A percentile compares a stretch with the other conserved stretches of the same genome.
Conservation (phyloP, 2,888 invertebrate species). For the Pyrocoelia pectoralis region DNA sequence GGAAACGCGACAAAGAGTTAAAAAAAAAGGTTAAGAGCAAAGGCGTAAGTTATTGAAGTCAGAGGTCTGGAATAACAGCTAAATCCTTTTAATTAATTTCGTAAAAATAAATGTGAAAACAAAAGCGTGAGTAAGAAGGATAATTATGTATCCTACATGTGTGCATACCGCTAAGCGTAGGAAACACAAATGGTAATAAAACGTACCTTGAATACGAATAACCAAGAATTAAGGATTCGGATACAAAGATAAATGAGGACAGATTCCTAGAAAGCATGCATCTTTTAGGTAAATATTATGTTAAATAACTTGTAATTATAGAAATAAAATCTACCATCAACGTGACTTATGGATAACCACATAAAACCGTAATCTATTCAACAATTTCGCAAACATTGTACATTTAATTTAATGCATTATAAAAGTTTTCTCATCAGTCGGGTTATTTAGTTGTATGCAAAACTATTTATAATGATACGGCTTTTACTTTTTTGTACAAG, state of each 20-base stretch:
- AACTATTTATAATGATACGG: neutral
- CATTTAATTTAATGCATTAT: neutral
- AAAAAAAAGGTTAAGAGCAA: neutral
- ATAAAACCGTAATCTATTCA: neutral
- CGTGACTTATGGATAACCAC: neutral
- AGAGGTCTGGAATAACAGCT: neutral
- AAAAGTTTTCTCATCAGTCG: neutral
- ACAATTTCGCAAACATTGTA: neutral
- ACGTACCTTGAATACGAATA: neutral
- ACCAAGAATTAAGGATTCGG: neutral
- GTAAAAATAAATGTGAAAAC: neutral
- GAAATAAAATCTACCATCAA: neutral
- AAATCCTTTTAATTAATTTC: neutral
- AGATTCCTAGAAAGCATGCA: neutral
- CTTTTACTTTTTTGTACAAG: no score
- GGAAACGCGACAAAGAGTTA: neutral
- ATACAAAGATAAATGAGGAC: conserved; percentile 1
- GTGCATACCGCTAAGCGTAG: neutral
- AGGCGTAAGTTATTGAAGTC: neutral
- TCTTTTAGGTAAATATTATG: neutral
- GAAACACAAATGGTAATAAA: neutral
- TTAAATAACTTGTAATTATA: neutral
- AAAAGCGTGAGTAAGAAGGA: neutral
- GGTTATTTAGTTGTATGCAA: neutral
- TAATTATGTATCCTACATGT: neutral